Evolutionary conservation across 2,797 vertebrate species (phyloP).

Genomic region (Sorex maritimensis): DNA sequence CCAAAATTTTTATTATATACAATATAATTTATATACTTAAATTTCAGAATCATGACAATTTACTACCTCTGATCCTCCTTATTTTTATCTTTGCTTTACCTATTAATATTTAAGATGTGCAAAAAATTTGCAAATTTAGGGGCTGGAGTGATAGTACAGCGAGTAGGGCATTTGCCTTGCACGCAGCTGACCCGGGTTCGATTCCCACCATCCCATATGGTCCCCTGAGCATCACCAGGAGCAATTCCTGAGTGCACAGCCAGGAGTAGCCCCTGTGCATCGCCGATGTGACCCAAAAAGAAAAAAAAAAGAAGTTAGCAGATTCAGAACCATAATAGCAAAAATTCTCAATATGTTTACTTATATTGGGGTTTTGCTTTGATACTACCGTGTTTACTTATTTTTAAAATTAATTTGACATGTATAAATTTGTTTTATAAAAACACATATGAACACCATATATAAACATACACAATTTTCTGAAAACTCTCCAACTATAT

Average conservation of each 20-base stretch:
- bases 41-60: background rate
- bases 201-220: no score
- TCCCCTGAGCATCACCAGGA: no score
- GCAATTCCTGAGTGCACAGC: no score
- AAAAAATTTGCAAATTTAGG: background rate
- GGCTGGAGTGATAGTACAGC: no score
- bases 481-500: background rate
- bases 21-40: background rate
- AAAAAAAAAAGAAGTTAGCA: background rate
- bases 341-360: background rate
- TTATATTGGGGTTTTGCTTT: background rate
- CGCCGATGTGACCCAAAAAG: no score
- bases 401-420: background rate
- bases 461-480: background rate
- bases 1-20: background rate
- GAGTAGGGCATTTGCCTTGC: no score
- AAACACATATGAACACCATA: background rate
- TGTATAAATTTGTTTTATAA: background rate
- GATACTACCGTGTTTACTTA: conserved; percentile 4
- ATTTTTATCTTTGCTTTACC: background rate
- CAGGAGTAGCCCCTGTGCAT: no score
- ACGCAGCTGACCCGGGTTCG: no score
- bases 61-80: background rate
- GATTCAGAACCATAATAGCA: background rate
- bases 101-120: background rate